phyloP scores from a whole-genome alignment of 1,140 invertebrate species.

The Drosophila gunungcola region DNA sequence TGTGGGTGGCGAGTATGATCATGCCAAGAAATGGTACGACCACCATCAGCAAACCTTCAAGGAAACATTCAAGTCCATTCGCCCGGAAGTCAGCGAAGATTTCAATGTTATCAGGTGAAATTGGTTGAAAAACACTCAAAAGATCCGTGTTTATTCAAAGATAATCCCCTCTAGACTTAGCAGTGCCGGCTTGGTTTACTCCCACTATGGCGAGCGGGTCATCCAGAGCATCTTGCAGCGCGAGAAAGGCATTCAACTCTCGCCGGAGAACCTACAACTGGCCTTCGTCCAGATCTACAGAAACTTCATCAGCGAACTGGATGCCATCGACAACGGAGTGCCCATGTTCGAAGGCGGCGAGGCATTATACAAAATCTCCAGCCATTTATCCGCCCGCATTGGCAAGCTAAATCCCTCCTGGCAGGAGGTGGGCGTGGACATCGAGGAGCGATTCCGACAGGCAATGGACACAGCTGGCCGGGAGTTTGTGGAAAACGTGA shows the following conservation, averaged over 20 bases:
- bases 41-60: conserved; percentile 95
- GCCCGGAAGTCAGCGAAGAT: conserved; percentile 85
- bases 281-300: conserved; percentile 96
- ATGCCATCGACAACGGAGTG: conserved; percentile 98
- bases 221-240: conserved; percentile 87
- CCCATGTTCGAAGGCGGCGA: conserved; percentile 89
- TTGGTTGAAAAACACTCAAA: neutral
- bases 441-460: conserved; percentile 88
- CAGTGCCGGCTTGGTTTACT: conserved; percentile 97
- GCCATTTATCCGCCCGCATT: conserved; percentile 92
- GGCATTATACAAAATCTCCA: conserved; percentile 92
- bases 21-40: conserved; percentile 92
- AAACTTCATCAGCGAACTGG: conserved; percentile 96
- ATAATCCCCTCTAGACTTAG: conserved; percentile 90
- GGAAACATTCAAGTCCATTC: conserved; percentile 86
- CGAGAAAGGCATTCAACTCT: conserved; percentile 81
- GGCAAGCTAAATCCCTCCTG: conserved; percentile 93
- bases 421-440: conserved; percentile 89
- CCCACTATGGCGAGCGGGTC: conserved; percentile 94
- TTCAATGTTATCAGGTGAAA: conserved; percentile 86
- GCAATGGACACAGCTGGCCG: conserved; percentile 92
- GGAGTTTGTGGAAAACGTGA: conserved; percentile 92
- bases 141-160: neutral
- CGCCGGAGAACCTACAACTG: conserved; percentile 85
- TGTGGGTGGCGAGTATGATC: conserved; percentile 96